phyloP scores from a whole-genome alignment of 2,888 invertebrate species.

The Lapara coniferarum region DNA sequence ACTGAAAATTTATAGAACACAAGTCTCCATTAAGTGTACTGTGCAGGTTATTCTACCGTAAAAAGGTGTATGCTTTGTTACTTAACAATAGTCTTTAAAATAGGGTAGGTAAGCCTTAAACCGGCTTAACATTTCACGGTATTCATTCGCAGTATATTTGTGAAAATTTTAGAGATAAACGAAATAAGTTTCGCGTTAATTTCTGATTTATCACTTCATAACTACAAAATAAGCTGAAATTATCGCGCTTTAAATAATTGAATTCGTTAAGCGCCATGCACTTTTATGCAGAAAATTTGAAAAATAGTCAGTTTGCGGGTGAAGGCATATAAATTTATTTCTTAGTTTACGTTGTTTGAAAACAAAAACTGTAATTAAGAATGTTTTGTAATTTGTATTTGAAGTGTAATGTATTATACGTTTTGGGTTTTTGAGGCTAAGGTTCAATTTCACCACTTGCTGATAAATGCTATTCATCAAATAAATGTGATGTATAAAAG shows the following conservation, averaged over 20 bases:
- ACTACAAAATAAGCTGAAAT: slow-evolving; percentile 36
- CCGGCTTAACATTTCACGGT: slow-evolving; percentile 33
- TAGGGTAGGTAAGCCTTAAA: slow-evolving; percentile 20
- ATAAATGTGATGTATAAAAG: too few relatives aligned
- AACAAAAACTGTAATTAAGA: not conserved
- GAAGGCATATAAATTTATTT: not conserved
- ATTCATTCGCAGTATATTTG: slow-evolving; percentile 53
- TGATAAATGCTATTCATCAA: too few relatives aligned
- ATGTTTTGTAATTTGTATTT: too few relatives aligned
- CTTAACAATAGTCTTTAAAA: slow-evolving; percentile 9
- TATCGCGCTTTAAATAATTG: slow-evolving; percentile 14
- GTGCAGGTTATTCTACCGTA: not conserved
- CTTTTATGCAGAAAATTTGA: not conserved
- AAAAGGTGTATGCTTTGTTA: not conserved
- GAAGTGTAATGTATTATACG: too few relatives aligned
- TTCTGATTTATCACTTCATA: slow-evolving; percentile 43
- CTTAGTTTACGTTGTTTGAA: not conserved
- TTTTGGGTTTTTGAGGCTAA: too few relatives aligned
- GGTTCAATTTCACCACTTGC: too few relatives aligned
- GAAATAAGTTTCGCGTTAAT: slow-evolving; percentile 42
- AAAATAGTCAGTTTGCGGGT: not conserved
- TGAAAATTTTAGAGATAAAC: slow-evolving; percentile 52
- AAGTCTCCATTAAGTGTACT: not conserved
- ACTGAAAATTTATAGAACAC: too few relatives aligned
- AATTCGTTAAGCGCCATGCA: not conserved